Percentiles rank a stretch among this genome's conserved stretches.
Evolutionary conservation across 2,113 vertebrate species (phyloP).

Genomic region (Phylloscopus trochiloides): DNA sequence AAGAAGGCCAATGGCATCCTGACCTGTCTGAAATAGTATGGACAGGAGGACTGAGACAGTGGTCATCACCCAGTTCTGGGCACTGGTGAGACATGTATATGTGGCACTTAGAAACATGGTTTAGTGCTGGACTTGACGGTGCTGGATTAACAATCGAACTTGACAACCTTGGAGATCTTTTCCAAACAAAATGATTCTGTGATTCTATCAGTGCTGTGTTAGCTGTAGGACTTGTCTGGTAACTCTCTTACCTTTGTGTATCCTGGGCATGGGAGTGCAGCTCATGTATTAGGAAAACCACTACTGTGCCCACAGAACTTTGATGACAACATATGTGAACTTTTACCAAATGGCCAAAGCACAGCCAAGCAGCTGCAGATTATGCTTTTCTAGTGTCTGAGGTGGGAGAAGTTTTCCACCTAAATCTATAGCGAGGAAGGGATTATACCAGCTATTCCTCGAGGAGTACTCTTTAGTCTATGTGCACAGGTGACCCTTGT

Average conservation of each 20-base stretch:
- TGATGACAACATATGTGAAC: neutral
- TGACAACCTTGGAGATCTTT: neutral
- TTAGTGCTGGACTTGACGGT: neutral
- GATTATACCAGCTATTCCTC: neutral
- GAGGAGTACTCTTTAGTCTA: neutral
- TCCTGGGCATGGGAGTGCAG: neutral
- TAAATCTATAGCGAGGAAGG: neutral
- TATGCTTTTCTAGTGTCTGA: neutral
- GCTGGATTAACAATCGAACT: neutral
- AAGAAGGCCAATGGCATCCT: neutral
- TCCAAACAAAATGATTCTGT: neutral
- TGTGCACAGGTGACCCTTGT: neutral
- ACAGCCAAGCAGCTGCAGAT: neutral
- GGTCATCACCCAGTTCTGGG: neutral
- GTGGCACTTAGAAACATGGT: no score
- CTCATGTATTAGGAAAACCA: neutral
- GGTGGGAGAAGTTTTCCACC: neutral
- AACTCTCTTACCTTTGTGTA: neutral
- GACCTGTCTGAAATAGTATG: neutral
- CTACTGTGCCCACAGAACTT: fast-evolving
- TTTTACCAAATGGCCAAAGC: neutral
- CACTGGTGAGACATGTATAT: neutral
- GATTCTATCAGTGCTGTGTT: neutral
- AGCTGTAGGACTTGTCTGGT: neutral
- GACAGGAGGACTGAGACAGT: neutral